These are phyloP conservation scores for Lepidurus packardi DNA, from an alignment of 1,140 invertebrate species.

Conservation along the genomic window DNA sequence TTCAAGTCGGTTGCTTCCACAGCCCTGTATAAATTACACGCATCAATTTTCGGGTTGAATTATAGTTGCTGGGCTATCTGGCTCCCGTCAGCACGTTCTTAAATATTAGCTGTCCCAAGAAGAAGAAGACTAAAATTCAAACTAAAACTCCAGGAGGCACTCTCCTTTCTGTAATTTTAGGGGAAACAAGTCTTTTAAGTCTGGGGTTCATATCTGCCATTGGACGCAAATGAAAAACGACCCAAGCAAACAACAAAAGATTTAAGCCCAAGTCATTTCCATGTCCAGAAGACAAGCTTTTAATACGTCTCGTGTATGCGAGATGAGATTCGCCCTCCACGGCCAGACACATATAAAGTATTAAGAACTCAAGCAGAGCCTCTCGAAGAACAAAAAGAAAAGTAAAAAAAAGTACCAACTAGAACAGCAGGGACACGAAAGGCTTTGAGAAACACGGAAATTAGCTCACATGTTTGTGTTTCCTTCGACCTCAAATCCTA, in stretches of 20 bases:
- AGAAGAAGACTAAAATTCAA: not conserved
- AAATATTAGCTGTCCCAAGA: not conserved
- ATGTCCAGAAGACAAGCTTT: constrained; percentile 22
- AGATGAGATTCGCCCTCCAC: not conserved
- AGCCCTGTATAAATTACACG: not conserved
- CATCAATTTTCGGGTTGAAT: not conserved
- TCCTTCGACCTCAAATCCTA: not conserved
- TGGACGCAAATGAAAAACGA: not conserved
- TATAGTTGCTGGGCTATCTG: not conserved
- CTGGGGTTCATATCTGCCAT: not conserved
- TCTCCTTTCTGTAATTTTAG: not conserved
- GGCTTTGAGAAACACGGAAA: not conserved
- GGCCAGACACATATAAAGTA: not conserved
- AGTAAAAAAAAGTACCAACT: not conserved
- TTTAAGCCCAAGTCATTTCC: not conserved
- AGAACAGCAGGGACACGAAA: not conserved
- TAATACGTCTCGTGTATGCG: constrained; percentile 14
- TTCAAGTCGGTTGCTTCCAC: too few relatives aligned
- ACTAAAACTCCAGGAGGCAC: not conserved
- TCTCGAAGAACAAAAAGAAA: not conserved
- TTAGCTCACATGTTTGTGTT: constrained; percentile 17
- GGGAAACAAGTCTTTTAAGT: not conserved
- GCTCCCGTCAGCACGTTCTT: not conserved
- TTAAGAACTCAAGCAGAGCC: constrained; percentile 10
- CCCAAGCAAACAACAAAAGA: not conserved